These are phyloP conservation scores for Drosophila greeni DNA, from an alignment of 2,888 invertebrate genomes.

Conservation along the genomic window DNA sequence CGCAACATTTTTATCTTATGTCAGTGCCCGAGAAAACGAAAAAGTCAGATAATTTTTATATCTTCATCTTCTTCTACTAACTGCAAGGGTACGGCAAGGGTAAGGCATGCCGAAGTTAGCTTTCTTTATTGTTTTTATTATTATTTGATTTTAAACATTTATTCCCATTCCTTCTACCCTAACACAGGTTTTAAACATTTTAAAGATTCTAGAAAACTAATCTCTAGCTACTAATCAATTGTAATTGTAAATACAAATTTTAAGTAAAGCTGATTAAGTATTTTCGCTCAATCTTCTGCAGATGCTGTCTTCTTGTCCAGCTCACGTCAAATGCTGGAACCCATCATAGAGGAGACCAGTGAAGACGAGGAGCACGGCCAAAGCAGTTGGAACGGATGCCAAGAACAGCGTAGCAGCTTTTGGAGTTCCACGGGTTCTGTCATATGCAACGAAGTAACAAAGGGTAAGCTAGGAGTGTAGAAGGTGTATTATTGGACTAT, in stretches of 20 bases:
- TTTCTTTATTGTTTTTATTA: no score
- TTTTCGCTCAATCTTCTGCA: slow-evolving; percentile 33
- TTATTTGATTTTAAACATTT: no score
- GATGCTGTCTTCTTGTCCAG: slow-evolving; percentile 77
- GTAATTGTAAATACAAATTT: not conserved
- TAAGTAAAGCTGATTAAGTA: not conserved
- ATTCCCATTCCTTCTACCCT: no score
- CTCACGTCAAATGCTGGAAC: slow-evolving; percentile 83
- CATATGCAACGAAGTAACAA: slow-evolving; percentile 83
- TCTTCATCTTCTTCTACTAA: no score
- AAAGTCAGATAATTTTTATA: no score
- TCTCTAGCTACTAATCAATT: not conserved
- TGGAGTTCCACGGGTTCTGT: slow-evolving; percentile 86
- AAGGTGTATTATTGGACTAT: not conserved
- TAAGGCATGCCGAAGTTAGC: no score
- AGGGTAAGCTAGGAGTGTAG: slow-evolving; percentile 62
- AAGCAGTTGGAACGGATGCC: slow-evolving; percentile 75
- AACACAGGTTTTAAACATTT: no score
- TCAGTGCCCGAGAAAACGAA: no score
- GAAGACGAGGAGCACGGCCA: slow-evolving; percentile 82
- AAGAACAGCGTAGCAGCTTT: slow-evolving; percentile 63
- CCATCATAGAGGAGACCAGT: slow-evolving; percentile 92
- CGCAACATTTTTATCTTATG: no score
- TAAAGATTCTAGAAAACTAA: not conserved
- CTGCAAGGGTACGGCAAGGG: no score